Percentiles rank a stretch among this genome's conserved stretches.
phyloP scores from a whole-genome alignment of 2,888 invertebrate species.

The Pammene fasciana region DNA sequence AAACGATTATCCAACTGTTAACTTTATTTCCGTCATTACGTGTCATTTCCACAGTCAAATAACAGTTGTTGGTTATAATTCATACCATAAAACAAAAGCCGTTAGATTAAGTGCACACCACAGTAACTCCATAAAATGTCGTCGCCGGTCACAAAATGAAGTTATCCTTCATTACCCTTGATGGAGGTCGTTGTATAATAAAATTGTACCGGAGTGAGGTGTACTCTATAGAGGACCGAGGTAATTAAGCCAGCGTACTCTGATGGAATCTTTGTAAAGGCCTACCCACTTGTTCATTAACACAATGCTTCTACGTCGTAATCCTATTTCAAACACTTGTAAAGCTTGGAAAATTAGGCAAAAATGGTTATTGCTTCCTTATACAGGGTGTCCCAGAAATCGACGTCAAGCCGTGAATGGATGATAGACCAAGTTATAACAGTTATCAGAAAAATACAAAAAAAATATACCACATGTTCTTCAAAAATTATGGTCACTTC shows the following conservation, averaged over 20 bases:
- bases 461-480: no score
- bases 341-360: slow-evolving; percentile 1
- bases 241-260: slow-evolving; percentile 49
- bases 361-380: slow-evolving; percentile 2
- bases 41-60: neutral
- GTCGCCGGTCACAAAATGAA: slow-evolving; percentile 53
- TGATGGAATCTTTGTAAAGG: slow-evolving; percentile 40
- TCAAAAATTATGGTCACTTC: no score
- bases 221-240: slow-evolving; percentile 49
- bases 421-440: no score
- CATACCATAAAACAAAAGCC: slow-evolving; percentile 32
- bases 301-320: slow-evolving; percentile 34
- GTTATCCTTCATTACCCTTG: slow-evolving; percentile 65
- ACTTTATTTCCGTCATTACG: neutral
- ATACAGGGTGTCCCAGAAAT: no score
- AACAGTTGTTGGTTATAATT: slow-evolving; percentile 19
- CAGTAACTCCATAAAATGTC: slow-evolving; percentile 46
- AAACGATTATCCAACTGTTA: no score
- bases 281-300: slow-evolving; percentile 42
- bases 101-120: slow-evolving; percentile 33
- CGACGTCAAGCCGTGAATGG: no score
- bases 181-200: slow-evolving; percentile 64
- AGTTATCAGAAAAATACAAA: no score
- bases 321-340: slow-evolving; percentile 24
- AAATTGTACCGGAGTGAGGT: slow-evolving; percentile 53